A percentile compares a stretch with the other conserved stretches of the same genome.
Conservation (phyloP, 2,797 vertebrate species). For the Lacerta bilineata region DNA sequence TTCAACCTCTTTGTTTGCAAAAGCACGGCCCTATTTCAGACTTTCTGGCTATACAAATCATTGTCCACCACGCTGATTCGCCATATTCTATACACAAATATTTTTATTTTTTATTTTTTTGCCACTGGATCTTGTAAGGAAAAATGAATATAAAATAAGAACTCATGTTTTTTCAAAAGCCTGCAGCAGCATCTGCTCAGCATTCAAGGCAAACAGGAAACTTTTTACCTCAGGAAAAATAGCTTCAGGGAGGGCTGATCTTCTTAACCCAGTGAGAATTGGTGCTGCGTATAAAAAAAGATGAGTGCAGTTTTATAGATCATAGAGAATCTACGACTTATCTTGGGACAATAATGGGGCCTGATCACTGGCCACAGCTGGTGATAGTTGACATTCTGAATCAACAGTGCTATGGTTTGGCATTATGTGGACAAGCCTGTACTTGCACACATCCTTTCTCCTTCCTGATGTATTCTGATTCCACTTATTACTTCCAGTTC, state of each 20-base stretch:
- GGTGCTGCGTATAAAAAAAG: neutral
- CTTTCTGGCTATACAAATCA: neutral
- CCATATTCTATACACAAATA: neutral
- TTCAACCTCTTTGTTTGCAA: neutral
- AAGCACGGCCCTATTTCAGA: neutral
- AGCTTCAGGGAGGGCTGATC: neutral
- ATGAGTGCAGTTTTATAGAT: neutral
- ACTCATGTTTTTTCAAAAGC: neutral
- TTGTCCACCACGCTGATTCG: neutral
- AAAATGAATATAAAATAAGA: conserved; percentile 27
- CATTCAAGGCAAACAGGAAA: fast-evolving
- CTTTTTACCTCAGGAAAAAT: neutral
- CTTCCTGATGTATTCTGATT: neutral
- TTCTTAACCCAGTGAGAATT: neutral
- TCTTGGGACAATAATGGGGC: neutral
- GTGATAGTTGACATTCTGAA: neutral
- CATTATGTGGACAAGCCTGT: neutral
- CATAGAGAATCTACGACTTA: neutral
- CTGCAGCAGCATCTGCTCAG: neutral
- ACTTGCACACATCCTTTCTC: neutral
- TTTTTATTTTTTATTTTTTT: neutral
- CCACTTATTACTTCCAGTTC: neutral
- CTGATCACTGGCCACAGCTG: neutral
- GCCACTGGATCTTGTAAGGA: neutral
- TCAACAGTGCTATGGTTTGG: neutral